Evolutionary conservation across 2,888 invertebrate species (phyloP), one percentile per base, ranked within the genome.

Genomic region (Bhutanitis thaidina): DNA sequence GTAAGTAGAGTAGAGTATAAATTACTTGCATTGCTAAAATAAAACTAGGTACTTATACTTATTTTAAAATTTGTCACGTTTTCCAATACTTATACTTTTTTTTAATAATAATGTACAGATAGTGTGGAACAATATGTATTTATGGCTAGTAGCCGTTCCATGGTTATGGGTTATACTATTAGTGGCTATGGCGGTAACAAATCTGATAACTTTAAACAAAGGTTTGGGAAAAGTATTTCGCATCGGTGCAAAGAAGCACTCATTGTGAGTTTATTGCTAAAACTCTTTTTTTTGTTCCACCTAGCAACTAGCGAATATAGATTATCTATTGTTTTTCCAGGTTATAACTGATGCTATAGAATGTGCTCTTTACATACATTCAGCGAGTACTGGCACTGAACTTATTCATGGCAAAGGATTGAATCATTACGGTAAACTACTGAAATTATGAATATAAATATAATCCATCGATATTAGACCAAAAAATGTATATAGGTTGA

Each of bases 321-420:
- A 10, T 27, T 10, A 32, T 49, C 0, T 29, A 12, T n/a, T n/a
- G n/a, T 45, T 32, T 62, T 64, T 20, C 8, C 58, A 88, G 88
- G 66, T 68, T 32, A 38, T 81, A 38, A 63, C 73, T 20, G 83
- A 85, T 56, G 84, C 81, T 14, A 57, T 87, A 12, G 75, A 82
- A 61, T 68, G 81, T 9, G 74, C 82, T 3, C 63, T 87, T 0
- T 88, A 86, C 59, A 77, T 85, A 44, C 87, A 89, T 63, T 74
- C 84, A 4, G 67, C 77, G 7, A 68, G 84, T 57, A 65, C 79
- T 9, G 88, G 88, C 34, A 80, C 86, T 10, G 88, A 88, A 67
- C 60, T 85, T 5, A 72, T 89, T 58, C 73, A 72, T 53, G 88
- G 88, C 47, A 89, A 88, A 71, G 87, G 82, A 53, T 64, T 89